These are phyloP conservation scores for Brenthis daphne DNA, from an alignment of 2,888 invertebrate genomes.

Conservation along the genomic window DNA sequence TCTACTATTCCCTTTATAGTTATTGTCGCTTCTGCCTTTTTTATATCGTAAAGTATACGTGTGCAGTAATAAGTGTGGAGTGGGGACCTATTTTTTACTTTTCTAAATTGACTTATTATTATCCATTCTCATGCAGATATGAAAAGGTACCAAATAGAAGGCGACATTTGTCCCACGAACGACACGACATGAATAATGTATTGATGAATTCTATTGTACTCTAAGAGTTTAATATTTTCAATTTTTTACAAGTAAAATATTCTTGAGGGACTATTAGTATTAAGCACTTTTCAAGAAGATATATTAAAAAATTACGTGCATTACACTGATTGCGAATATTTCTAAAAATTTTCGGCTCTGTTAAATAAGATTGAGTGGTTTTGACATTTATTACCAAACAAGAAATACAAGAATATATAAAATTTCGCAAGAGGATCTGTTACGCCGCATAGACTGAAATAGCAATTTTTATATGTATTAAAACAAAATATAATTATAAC, in stretches of 20 bases:
- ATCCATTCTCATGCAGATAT: conserved; percentile 5
- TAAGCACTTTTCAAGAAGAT: too few relatives aligned
- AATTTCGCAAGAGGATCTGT: not conserved
- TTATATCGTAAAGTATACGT: conserved; percentile 10
- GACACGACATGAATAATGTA: conserved; percentile 19
- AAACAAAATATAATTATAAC: not conserved
- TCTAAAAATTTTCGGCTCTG: too few relatives aligned
- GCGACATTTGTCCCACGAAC: not conserved
- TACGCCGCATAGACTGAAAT: too few relatives aligned
- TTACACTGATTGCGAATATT: too few relatives aligned
- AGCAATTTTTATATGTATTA: not conserved
- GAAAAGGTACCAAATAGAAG: not conserved
- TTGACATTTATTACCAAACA: too few relatives aligned
- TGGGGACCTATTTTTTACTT: not conserved
- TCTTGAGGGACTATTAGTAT: not conserved
- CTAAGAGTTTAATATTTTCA: conserved; percentile 11
- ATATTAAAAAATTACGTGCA: too few relatives aligned
- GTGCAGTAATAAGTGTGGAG: not conserved
- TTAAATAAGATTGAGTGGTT: too few relatives aligned
- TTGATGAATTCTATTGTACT: conserved; percentile 7
- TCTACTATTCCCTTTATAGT: conserved; percentile 31
- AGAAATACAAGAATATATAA: too few relatives aligned
- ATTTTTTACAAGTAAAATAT: not conserved
- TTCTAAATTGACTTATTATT: conserved; percentile 2
- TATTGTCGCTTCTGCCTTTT: conserved; percentile 29